Conservation (phyloP, 2,888 invertebrate species). For the Stegana nigrithorax region DNA sequence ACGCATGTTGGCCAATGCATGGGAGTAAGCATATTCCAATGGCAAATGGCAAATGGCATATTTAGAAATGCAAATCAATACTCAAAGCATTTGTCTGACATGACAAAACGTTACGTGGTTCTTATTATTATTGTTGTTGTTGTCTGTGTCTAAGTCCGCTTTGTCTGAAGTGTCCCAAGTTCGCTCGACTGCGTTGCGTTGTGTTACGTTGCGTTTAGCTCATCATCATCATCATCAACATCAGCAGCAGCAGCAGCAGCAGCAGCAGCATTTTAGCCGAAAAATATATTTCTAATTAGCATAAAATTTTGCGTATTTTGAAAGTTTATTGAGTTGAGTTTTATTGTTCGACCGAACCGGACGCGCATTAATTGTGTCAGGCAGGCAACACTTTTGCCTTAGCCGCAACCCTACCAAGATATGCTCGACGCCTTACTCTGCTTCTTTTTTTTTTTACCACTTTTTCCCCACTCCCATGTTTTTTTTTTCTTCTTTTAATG, state of each 20-base stretch:
- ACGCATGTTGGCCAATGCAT: too few relatives aligned
- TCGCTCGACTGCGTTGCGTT: background rate
- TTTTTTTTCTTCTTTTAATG: too few relatives aligned
- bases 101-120: too few relatives aligned
- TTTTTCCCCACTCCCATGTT: too few relatives aligned
- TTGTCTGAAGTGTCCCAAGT: conserved; percentile 2
- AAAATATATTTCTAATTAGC: conserved; percentile 62
- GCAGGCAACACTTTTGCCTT: background rate
- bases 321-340: conserved; percentile 56
- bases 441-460: background rate
- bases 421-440: background rate
- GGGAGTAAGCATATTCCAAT: too few relatives aligned
- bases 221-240: too few relatives aligned
- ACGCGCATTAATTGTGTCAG: conserved; percentile 3
- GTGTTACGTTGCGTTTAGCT: background rate
- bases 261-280: conserved; percentile 46
- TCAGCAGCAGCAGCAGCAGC: too few relatives aligned
- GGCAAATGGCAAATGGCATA: conserved; percentile 36
- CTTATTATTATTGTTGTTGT: background rate
- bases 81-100: too few relatives aligned
- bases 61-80: conserved; percentile 63
- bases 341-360: background rate
- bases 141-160: too few relatives aligned
- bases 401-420: conserved; percentile 25
- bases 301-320: conserved; percentile 59